Percentiles rank a stretch among this genome's conserved stretches.
Conservation (phyloP, 2,797 vertebrate species). For the Rhynchotus rufescens region DNA sequence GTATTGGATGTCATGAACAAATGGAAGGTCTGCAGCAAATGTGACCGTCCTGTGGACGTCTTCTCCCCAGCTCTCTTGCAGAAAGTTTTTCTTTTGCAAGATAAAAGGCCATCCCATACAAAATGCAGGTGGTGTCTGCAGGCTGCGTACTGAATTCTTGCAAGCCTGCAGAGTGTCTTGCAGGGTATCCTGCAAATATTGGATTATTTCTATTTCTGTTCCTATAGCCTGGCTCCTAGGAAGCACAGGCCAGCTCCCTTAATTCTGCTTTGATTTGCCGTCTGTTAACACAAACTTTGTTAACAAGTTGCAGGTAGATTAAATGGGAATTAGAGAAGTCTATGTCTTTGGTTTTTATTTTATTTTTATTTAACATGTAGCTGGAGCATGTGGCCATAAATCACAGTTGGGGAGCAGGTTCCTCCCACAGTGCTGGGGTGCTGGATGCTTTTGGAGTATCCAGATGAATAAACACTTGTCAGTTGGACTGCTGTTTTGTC, state of each 20-base stretch:
- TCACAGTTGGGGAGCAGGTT: neutral
- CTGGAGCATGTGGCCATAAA: accelerated
- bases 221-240: neutral
- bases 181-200: neutral
- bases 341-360: too few species aligned
- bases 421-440: neutral
- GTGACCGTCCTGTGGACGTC: neutral
- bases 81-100: neutral
- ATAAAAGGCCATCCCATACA: neutral
- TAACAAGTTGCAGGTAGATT: neutral
- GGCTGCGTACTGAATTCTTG: neutral
- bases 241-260: neutral
- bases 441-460: neutral
- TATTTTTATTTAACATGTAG: neutral
- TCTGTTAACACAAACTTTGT: neutral
- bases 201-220: neutral
- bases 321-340: neutral
- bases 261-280: neutral
- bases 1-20: accelerated
- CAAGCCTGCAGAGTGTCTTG: neutral
- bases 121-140: neutral
- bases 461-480: neutral
- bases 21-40: neutral
- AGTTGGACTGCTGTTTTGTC: neutral
- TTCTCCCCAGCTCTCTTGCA: neutral